Evolutionary conservation across 2,113 vertebrate genomes (phyloP).

Genomic region (Coptodon bakossiorum): DNA sequence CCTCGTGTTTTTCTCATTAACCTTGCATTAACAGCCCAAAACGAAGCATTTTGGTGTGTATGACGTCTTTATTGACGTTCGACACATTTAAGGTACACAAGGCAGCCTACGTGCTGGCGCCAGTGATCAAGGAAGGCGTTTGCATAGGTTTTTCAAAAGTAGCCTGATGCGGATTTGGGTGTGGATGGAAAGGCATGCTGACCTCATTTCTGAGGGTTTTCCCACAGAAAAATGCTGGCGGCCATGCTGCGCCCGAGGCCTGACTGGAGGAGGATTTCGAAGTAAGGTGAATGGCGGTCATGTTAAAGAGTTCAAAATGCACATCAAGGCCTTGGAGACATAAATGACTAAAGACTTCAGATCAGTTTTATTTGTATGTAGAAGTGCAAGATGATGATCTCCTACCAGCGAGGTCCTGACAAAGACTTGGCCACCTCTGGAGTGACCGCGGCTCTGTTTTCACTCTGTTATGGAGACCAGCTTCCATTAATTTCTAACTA

Average conservation of each 20-base stretch:
- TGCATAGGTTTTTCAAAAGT: neutral
- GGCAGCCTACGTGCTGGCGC: conserved; percentile 19
- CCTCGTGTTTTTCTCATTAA: conserved; percentile 53
- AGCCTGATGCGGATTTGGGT: neutral
- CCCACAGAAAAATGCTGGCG: conserved; percentile 2
- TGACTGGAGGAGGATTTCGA: neutral
- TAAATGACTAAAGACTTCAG: neutral
- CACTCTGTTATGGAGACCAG: conserved; percentile 22
- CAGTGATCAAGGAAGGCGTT: conserved; percentile 1
- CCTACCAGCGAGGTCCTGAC: neutral
- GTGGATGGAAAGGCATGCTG: conserved; percentile 28
- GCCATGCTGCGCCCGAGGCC: neutral
- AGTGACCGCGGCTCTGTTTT: neutral
- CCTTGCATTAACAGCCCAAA: neutral
- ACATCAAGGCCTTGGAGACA: neutral
- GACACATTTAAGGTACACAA: neutral
- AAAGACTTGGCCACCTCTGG: neutral
- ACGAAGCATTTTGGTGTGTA: neutral
- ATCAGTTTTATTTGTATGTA: neutral
- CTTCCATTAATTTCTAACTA: neutral
- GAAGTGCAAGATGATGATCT: neutral
- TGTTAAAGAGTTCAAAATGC: neutral
- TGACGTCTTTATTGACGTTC: conserved; percentile 25
- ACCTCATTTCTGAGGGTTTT: neutral
- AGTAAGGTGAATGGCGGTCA: neutral